phyloP scores from a whole-genome alignment of 2,797 vertebrate genomes.

The Remorina albescens region DNA sequence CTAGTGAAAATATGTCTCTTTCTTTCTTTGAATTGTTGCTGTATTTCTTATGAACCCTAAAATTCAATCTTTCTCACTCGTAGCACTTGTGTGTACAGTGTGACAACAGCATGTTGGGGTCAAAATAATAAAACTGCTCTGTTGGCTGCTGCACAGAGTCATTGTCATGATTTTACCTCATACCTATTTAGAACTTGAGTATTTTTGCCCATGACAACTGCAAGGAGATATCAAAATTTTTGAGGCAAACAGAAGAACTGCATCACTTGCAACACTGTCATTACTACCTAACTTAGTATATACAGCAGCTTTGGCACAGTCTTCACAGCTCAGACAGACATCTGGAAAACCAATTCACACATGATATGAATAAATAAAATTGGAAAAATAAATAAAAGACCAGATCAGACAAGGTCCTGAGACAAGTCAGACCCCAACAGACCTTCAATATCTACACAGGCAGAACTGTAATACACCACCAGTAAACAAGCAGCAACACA shows the following conservation, averaged over 20 bases:
- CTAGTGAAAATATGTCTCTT: conserved; percentile 49
- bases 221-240: not conserved
- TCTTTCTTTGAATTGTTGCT: conserved; percentile 25
- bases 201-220: not conserved
- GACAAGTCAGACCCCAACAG: not conserved
- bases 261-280: not conserved
- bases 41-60: conserved; percentile 48
- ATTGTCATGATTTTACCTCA: not conserved
- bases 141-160: conserved; percentile 11
- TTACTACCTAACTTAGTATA: not conserved
- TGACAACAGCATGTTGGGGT: conserved; percentile 14
- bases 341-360: not conserved
- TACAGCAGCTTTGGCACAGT: not conserved
- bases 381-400: not conserved
- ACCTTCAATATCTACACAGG: not conserved
- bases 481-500: not conserved
- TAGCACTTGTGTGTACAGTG: not conserved
- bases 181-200: not conserved
- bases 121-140: conserved; percentile 30
- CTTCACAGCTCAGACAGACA: not conserved
- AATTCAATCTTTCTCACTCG: conserved; percentile 24
- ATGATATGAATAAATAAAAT: not conserved
- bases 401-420: not conserved
- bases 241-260: not conserved
- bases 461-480: not conserved